Conservation (phyloP, 2,888 invertebrate species). For the Mythimna impura region DNA sequence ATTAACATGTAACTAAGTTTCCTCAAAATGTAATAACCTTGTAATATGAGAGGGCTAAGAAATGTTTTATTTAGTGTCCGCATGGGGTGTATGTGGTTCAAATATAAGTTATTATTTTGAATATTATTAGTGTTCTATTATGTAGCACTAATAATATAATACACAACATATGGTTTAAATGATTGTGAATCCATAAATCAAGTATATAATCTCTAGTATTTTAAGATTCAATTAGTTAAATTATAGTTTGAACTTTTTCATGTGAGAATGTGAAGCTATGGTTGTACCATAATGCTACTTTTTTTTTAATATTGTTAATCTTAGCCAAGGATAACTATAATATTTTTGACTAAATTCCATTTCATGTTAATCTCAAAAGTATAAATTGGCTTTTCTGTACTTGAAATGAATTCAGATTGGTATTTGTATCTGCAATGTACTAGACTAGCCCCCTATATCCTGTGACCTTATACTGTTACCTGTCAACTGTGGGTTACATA, state of each 20-base stretch:
- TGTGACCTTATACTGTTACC: constrained; percentile 41
- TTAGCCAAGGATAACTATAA: no score
- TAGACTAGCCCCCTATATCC: constrained; percentile 44
- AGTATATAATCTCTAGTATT: not conserved
- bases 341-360: not conserved
- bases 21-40: constrained; percentile 41
- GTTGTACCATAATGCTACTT: not conserved
- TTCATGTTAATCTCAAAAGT: not conserved
- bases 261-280: not conserved
- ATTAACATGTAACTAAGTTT: constrained; percentile 43
- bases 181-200: not conserved
- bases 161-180: no score
- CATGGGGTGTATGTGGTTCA: constrained; percentile 63
- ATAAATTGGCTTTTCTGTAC: not conserved
- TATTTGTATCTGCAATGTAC: constrained; percentile 1
- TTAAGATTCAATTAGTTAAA: not conserved
- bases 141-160: constrained; percentile 6
- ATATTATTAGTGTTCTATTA: constrained; percentile 6
- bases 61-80: constrained; percentile 27
- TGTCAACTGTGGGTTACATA: constrained; percentile 4
- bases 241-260: not conserved
- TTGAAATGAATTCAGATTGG: not conserved
- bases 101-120: constrained; percentile 10
- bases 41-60: constrained; percentile 3
- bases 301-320: no score